Evolutionary conservation across 2,113 vertebrate species (phyloP).

Genomic region (Conger conger): DNA sequence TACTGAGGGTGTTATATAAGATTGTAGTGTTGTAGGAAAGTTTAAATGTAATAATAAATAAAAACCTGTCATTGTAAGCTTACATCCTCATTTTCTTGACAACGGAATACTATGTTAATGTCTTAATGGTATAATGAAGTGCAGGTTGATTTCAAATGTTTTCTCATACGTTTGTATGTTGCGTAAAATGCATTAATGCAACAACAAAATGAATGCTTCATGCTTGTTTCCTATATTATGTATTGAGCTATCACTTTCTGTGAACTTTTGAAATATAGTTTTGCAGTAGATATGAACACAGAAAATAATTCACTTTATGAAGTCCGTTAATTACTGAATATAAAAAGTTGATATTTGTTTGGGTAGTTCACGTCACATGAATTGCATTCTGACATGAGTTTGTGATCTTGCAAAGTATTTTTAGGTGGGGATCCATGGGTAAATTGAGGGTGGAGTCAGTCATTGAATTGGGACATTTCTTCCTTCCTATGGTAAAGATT

Average conservation of each 20-base stretch:
- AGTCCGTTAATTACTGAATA: not conserved
- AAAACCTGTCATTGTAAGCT: conserved; percentile 7
- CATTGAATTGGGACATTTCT: not conserved
- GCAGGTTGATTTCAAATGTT: not conserved
- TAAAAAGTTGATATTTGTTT: not conserved
- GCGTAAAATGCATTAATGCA: not conserved
- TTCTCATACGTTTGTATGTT: not conserved
- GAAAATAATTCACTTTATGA: not conserved
- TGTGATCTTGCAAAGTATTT: not conserved
- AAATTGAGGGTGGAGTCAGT: not conserved
- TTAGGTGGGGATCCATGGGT: not conserved
- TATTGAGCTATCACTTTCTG: not conserved
- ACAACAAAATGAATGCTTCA: not conserved
- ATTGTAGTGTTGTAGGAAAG: not conserved
- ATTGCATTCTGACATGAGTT: too few relatives aligned
- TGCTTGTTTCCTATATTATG: not conserved
- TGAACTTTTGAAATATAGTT: not conserved
- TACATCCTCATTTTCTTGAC: not conserved
- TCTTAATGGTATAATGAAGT: not conserved
- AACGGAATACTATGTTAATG: not conserved
- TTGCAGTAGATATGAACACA: not conserved
- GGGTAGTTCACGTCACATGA: not conserved
- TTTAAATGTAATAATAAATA: conserved; percentile 16
- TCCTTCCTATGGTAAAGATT: not conserved
- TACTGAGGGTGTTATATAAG: not conserved